These are phyloP conservation scores for Daboia siamensis DNA, from an alignment of 2,113 vertebrate genomes.

Conservation along the genomic window DNA sequence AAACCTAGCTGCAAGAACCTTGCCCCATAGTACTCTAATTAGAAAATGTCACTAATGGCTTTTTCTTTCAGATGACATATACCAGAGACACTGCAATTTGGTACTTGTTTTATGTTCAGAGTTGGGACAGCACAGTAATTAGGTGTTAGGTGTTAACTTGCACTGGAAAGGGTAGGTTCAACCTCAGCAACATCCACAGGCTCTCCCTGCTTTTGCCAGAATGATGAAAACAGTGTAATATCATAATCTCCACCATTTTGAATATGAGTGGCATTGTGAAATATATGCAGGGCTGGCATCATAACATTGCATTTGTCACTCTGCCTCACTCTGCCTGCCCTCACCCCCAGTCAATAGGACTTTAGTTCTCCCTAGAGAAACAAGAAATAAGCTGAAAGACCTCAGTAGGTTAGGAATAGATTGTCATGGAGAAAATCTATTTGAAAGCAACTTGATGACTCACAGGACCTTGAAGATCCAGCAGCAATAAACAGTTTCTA, in stretches of 20 bases:
- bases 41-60: not conserved
- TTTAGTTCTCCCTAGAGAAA: not conserved
- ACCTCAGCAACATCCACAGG: not conserved
- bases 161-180: not conserved
- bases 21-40: not conserved
- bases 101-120: not conserved
- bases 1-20: not conserved
- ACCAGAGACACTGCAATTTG: not conserved
- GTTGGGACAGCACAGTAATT: not conserved
- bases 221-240: not conserved
- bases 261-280: not conserved
- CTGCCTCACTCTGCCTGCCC: not conserved
- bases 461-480: not conserved
- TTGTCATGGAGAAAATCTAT: not conserved
- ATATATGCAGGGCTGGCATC: not conserved
- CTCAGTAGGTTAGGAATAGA: not conserved
- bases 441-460: not conserved
- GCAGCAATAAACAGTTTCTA: not conserved
- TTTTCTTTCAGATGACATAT: not conserved
- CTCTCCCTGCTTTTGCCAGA: not conserved
- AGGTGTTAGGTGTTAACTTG: not conserved
- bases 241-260: not conserved
- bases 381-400: not conserved
- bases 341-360: not conserved
- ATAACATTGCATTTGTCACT: not conserved